Conservation (phyloP, 2,113 vertebrate genomes). For the Brienomyrus brachyistius region DNA sequence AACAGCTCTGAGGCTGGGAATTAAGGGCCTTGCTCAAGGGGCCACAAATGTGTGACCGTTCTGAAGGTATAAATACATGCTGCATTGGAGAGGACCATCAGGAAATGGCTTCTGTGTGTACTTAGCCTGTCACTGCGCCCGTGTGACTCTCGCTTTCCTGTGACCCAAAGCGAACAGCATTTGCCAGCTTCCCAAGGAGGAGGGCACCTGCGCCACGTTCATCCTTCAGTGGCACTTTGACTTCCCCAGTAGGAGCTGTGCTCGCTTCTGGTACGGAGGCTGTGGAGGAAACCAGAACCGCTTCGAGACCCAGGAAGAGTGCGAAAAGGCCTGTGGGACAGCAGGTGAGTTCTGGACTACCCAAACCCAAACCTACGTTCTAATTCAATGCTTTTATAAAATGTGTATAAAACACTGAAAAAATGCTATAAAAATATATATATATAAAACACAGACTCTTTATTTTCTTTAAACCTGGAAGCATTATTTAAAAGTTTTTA, state of each 20-base stretch:
- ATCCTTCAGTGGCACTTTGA: conserved; percentile 81
- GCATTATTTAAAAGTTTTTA: not conserved
- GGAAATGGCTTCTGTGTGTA: not conserved
- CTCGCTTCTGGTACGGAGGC: conserved; percentile 88
- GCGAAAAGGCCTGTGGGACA: conserved; percentile 69
- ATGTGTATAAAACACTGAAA: not conserved
- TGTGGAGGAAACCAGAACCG: conserved; percentile 86
- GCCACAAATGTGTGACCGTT: not conserved
- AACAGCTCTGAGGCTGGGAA: not conserved
- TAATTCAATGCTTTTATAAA: not conserved
- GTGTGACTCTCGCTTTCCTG: not conserved
- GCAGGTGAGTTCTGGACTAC: conserved; percentile 57
- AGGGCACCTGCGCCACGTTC: conserved; percentile 73
- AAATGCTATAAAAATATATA: not conserved
- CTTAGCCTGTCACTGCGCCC: not conserved
- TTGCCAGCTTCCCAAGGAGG: conserved; percentile 70
- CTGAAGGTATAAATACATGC: not conserved
- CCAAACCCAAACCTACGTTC: not conserved
- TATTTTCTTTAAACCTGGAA: not conserved
- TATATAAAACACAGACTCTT: not conserved
- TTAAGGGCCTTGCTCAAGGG: not conserved
- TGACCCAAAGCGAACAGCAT: conserved; percentile 47
- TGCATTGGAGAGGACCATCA: not conserved
- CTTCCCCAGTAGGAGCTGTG: conserved; percentile 59
- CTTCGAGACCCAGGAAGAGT: conserved; percentile 76